phyloP scores from a whole-genome alignment of 2,888 invertebrate species.

The Acheta domesticus region DNA sequence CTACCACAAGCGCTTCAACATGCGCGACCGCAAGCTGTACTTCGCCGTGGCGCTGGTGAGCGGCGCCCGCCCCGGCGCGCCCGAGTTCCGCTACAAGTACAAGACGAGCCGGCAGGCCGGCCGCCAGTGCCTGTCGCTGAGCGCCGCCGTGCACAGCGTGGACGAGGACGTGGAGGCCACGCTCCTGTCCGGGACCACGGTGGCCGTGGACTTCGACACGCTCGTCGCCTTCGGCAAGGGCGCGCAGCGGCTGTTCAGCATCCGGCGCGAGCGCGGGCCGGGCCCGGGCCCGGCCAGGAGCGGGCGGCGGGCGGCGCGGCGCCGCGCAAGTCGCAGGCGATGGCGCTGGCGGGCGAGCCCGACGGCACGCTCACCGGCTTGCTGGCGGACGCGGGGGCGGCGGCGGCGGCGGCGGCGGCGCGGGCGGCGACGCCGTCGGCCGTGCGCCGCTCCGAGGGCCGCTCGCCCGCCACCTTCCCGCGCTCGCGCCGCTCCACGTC shows the following conservation, averaged over 20 bases:
- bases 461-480: neutral
- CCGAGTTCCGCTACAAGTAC: constrained; percentile 22
- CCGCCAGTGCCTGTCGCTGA: neutral
- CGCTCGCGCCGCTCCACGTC: neutral
- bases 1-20: constrained; percentile 29
- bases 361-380: constrained; percentile 11
- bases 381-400: neutral
- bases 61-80: neutral
- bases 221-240: constrained; percentile 28
- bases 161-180: constrained; percentile 26
- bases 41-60: constrained; percentile 20
- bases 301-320: constrained; percentile 5
- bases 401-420: constrained; percentile 10
- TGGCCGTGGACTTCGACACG: constrained; percentile 29
- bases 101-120: neutral
- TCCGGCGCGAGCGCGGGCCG: neutral
- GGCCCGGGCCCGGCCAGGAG: neutral
- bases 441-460: constrained; percentile 19
- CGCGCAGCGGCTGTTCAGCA: neutral
- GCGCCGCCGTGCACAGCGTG: constrained; percentile 20
- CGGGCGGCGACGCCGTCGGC: neutral
- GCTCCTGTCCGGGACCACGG: neutral
- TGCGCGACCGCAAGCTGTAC: neutral
- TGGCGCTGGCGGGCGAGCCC: too few species aligned
- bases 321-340: neutral